Percentiles rank a stretch among this genome's conserved stretches.
Evolutionary conservation across 2,113 vertebrate genomes (phyloP).

Genomic region (Pionites leucogaster): DNA sequence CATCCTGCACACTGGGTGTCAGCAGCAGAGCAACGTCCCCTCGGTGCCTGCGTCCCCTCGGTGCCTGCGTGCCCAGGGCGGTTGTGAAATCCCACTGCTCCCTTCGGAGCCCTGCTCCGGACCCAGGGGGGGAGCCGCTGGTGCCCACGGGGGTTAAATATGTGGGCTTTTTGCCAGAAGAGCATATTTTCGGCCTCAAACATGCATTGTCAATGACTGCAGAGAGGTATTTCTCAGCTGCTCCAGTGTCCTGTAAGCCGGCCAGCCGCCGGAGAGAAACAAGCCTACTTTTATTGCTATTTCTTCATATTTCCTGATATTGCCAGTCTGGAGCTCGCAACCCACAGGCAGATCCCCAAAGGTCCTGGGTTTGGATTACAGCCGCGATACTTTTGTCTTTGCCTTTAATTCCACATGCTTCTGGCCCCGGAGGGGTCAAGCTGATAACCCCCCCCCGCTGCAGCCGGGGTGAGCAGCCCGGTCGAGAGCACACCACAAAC

Average conservation of each 20-base stretch:
- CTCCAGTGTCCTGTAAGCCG: background rate
- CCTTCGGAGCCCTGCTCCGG: background rate
- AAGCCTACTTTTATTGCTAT: constrained; percentile 36
- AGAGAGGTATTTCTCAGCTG: constrained; percentile 39
- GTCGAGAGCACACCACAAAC: background rate
- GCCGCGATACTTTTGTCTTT: background rate
- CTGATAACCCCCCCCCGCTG: background rate
- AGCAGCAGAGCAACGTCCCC: background rate
- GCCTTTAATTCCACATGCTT: background rate
- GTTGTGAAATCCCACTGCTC: background rate
- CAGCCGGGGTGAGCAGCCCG: background rate
- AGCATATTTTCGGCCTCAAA: constrained; percentile 18
- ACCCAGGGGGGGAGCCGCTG: background rate
- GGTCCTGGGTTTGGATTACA: constrained; percentile 39
- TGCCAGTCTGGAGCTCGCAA: constrained; percentile 27
- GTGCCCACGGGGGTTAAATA: background rate
- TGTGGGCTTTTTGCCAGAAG: constrained; percentile 8
- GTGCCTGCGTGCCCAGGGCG: background rate
- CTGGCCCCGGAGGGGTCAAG: background rate
- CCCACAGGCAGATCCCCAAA: background rate
- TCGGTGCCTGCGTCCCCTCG: rapidly evolving
- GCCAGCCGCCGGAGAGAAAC: background rate
- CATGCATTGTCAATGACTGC: background rate
- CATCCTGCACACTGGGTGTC: background rate
- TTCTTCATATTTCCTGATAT: constrained; percentile 54